Percentiles rank a stretch among this genome's conserved stretches.
phyloP scores from a whole-genome alignment of 1,140 invertebrate species.

The Bursaphelenchus mucronatus region DNA sequence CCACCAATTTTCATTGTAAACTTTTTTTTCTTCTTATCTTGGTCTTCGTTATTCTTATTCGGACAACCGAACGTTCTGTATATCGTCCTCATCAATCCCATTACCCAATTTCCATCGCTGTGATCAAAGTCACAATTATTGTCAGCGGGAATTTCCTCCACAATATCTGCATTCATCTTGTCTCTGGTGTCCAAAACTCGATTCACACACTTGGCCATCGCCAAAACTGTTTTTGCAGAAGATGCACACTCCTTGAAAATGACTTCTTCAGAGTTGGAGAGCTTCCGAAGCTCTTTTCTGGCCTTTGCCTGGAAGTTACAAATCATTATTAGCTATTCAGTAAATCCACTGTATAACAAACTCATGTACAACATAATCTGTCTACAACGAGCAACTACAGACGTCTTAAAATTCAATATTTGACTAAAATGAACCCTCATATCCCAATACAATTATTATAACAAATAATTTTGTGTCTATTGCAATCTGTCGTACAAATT shows the following conservation, averaged over 20 bases:
- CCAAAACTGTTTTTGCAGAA: conserved; percentile 1
- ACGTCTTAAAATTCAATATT: too few species aligned
- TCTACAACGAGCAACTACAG: too few species aligned
- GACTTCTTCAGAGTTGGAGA: too few species aligned
- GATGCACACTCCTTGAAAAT: conserved; percentile 3
- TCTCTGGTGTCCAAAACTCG: conserved; percentile 7
- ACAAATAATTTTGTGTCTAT: too few species aligned
- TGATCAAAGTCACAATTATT: background rate
- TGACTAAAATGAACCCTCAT: too few species aligned
- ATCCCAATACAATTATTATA: too few species aligned
- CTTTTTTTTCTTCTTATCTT: background rate
- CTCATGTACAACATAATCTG: too few species aligned
- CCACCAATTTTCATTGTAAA: conserved; percentile 1
- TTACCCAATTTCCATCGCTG: background rate
- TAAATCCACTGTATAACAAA: too few species aligned
- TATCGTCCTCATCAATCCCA: background rate
- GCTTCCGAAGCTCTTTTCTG: too few species aligned
- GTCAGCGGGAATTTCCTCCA: background rate
- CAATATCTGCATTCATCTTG: background rate
- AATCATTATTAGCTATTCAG: too few species aligned
- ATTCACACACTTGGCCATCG: conserved; percentile 7
- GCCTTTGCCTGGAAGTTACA: too few species aligned
- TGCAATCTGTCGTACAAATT: too few species aligned
- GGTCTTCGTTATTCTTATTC: background rate
- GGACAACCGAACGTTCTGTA: background rate